phyloP scores from a whole-genome alignment of 53 echinoderm and acorn worm species.

The Glandiceps talaboti region DNA sequence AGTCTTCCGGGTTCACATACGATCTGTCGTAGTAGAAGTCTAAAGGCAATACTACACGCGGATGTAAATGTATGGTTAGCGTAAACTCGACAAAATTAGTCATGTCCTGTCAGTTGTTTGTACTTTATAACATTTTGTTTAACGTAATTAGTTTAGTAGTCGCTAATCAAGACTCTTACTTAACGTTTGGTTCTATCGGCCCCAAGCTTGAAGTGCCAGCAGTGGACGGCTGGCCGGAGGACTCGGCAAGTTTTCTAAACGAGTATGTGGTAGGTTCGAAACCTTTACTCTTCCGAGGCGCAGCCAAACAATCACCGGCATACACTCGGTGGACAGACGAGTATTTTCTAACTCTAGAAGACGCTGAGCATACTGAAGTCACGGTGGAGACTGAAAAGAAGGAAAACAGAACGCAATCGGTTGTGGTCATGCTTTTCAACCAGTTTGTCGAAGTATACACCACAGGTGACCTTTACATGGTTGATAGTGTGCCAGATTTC shows the following conservation, averaged over 20 bases:
- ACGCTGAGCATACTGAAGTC: constrained; percentile 28
- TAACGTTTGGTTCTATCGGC: neutral
- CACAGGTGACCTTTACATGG: constrained; percentile 53
- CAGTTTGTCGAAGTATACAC: constrained; percentile 66
- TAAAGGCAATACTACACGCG: too few relatives aligned
- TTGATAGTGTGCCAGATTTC: constrained; percentile 50
- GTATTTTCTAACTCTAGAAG: constrained; percentile 35
- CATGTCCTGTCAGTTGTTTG: too few relatives aligned
- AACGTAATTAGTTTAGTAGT: too few relatives aligned
- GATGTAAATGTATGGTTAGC: too few relatives aligned
- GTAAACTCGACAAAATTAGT: too few relatives aligned
- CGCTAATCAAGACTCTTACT: too few relatives aligned
- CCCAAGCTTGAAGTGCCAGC: neutral
- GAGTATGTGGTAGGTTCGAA: neutral
- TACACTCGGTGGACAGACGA: constrained; percentile 53
- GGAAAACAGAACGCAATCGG: constrained; percentile 36
- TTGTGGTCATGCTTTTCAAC: constrained; percentile 29
- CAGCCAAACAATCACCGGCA: constrained; percentile 57
- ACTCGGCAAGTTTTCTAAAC: neutral
- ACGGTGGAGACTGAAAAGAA: constrained; percentile 55
- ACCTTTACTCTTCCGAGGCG: constrained; percentile 2
- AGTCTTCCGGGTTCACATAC: too few relatives aligned
- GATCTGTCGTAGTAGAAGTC: too few relatives aligned
- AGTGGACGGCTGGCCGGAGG: neutral
- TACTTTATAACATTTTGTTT: too few relatives aligned